Base-by-base conservation (phyloP, 1,140 invertebrate genomes). In the Adoxophyes honmai region DNA sequence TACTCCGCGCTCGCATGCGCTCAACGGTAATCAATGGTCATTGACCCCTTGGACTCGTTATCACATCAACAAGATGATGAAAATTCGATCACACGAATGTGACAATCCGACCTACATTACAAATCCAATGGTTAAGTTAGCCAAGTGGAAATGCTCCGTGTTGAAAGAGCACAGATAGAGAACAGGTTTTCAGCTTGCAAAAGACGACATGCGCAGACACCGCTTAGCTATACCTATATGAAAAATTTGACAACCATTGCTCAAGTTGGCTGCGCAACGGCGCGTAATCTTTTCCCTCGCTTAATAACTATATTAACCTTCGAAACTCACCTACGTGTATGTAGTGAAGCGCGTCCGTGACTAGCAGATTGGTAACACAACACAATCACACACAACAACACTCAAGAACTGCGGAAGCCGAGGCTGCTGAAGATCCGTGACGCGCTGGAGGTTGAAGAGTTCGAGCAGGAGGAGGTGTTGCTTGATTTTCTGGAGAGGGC, bases 401-500 rank as follows among this genome's bases (percentile, higher is more conserved):
- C 18, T 48, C 16, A 48, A 21, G 42, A 48, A 33, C 42, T 48
- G n/a, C 42, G 42, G 21, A 48, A 33, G 21, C 42, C 21, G 42
- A 48, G 21, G 16, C 42, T 48, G 18, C 16, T 16, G 42, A 48
- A 48, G n/a, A 48, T 28, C 21, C 42, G 42, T 11, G 18, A 28
- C 2, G 21, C 6, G 21, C 21, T 33, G 1, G 42, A 48, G 8
- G 42, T 21, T 5, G 42, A 48, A 1, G 42, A 21, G 42, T 48
- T 48, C 9, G 42, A 48, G 21, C 71, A 65, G 1, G 81, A 66
- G 0, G 81, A 82, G 5, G 59, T 70, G 18, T 75, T 86, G 68
- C 86, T 88, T 53, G 73, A 70, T 48, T 86, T 82, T 35, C 86
- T 75, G 34, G 79, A 79, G 7, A 88, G 52, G n/a, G 59, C 75